These are phyloP conservation scores for Aethina tumida DNA, from an alignment of 1,140 invertebrate species.

Conservation along the genomic window DNA sequence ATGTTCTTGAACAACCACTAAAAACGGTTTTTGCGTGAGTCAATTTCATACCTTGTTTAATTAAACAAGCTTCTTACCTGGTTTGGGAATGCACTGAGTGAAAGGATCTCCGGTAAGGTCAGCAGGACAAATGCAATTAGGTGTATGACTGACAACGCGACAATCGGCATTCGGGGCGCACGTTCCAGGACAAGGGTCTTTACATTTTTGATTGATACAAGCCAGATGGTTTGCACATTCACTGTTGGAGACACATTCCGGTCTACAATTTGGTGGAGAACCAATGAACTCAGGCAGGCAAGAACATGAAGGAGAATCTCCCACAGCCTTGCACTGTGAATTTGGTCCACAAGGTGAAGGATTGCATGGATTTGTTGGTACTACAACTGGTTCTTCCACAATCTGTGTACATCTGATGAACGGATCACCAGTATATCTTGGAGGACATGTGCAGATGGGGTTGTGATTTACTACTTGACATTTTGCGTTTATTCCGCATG, in stretches of 20 bases:
- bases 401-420: slow-evolving; percentile 41
- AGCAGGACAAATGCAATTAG: slow-evolving; percentile 56
- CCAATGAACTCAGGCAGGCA: slow-evolving; percentile 57
- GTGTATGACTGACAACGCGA: slow-evolving; percentile 64
- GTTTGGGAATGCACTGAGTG: slow-evolving; percentile 49
- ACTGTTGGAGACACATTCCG: slow-evolving; percentile 60
- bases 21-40: slow-evolving; percentile 32
- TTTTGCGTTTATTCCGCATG: slow-evolving; percentile 59
- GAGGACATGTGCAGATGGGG: slow-evolving; percentile 45
- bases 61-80: too few relatives aligned
- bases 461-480: slow-evolving; percentile 64
- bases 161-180: slow-evolving; percentile 62
- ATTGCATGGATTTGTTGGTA: slow-evolving; percentile 52
- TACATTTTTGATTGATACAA: slow-evolving; percentile 62
- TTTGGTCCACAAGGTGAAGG: slow-evolving; percentile 76
- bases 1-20: slow-evolving; percentile 38
- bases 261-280: slow-evolving; percentile 57
- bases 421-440: slow-evolving; percentile 44
- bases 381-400: slow-evolving; percentile 19
- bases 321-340: slow-evolving; percentile 56
- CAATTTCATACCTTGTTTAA: slow-evolving; percentile 48
- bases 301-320: slow-evolving; percentile 50
- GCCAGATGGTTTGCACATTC: slow-evolving; percentile 61
- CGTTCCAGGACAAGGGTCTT: slow-evolving; percentile 62
- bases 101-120: slow-evolving; percentile 58